Conservation (phyloP, 1,140 invertebrate genomes). For the Plodia interpunctella region DNA sequence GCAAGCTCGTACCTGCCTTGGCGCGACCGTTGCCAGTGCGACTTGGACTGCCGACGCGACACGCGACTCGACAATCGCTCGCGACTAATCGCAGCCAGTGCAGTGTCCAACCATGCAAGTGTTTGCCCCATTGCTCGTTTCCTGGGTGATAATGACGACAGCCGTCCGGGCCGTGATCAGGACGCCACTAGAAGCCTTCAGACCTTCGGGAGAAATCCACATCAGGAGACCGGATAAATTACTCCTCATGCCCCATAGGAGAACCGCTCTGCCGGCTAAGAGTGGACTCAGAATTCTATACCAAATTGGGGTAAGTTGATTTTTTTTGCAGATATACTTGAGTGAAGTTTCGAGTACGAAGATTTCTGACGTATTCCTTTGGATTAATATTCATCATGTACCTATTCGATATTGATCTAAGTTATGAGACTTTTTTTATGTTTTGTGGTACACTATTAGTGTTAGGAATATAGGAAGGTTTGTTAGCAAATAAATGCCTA, state of each 20-base stretch:
- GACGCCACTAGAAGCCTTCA: constrained; percentile 66
- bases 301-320: constrained; percentile 64
- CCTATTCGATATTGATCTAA: too few relatives aligned
- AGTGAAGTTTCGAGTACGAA: too few relatives aligned
- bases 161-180: constrained; percentile 54
- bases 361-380: too few relatives aligned
- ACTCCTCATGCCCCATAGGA: constrained; percentile 52
- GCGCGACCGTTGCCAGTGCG: constrained; percentile 56
- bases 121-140: constrained; percentile 49
- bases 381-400: too few relatives aligned
- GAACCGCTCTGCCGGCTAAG: constrained; percentile 44
- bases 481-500: too few relatives aligned
- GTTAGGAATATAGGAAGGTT: too few relatives aligned
- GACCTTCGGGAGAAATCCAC: constrained; percentile 59
- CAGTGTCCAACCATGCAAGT: constrained; percentile 53
- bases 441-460: too few relatives aligned
- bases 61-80: constrained; percentile 32
- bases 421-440: too few relatives aligned
- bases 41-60: constrained; percentile 39
- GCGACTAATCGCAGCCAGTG: constrained; percentile 22
- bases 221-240: constrained; percentile 63
- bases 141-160: constrained; percentile 40
- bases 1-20: constrained; percentile 65
- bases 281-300: constrained; percentile 63
- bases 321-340: too few relatives aligned